phyloP scores from a whole-genome alignment of 1,140 invertebrate genomes.

The Pseudomyrmex concolor region DNA sequence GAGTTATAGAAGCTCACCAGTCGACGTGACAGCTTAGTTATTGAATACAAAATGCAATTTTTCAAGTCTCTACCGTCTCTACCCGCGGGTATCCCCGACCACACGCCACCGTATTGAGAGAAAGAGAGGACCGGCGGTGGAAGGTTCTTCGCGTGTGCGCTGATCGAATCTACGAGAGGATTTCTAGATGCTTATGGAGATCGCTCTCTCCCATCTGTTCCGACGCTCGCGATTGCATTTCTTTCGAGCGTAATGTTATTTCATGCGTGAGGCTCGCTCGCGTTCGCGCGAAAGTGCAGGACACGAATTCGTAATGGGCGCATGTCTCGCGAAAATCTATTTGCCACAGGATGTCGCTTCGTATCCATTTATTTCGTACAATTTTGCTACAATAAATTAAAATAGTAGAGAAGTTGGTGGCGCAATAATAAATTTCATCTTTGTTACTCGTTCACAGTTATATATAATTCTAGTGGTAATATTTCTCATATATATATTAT shows the following conservation, averaged over 20 bases:
- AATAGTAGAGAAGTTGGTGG: too few species aligned
- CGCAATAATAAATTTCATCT: too few species aligned
- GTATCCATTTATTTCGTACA: neutral
- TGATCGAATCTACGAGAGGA: conserved; percentile 69
- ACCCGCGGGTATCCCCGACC: conserved; percentile 54
- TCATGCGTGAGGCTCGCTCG: conserved; percentile 37
- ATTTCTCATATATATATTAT: too few species aligned
- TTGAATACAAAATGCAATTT: conserved; percentile 82
- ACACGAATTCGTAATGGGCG: conserved; percentile 5
- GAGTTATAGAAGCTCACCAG: conserved; percentile 75
- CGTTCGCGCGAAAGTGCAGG: conserved; percentile 4
- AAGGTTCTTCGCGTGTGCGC: conserved; percentile 12
- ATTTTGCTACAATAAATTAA: too few species aligned
- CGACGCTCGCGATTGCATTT: conserved; percentile 58
- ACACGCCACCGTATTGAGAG: conserved; percentile 10
- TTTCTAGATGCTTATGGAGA: conserved; percentile 58
- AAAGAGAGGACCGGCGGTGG: neutral
- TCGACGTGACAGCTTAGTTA: conserved; percentile 79
- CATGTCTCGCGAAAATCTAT: neutral
- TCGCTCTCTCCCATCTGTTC: conserved; percentile 52
- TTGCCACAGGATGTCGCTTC: conserved; percentile 22
- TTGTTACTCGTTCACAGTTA: neutral
- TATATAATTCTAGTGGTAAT: neutral
- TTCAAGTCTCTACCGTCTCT: conserved; percentile 69
- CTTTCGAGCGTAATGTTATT: conserved; percentile 59